Evolutionary conservation across 2,888 invertebrate species (phyloP), one percentile per base, ranked within the genome.

Genomic region (Nemotelus nigrinus): DNA sequence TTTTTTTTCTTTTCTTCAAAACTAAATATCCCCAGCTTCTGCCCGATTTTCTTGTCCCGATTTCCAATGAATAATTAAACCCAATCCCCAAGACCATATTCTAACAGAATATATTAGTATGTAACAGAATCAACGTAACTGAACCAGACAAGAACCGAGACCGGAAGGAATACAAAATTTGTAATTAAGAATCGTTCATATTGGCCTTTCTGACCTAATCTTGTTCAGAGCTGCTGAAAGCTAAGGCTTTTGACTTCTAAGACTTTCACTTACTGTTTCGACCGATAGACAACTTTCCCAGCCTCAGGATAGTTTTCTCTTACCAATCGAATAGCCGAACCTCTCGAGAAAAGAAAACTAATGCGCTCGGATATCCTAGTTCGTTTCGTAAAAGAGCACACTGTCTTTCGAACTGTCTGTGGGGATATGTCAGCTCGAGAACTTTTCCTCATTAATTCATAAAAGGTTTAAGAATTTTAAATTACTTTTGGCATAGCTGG

Each of bases 391-490:
- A 3, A 45, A 65, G 47, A 7, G 45, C n/a, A 10, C 47, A 47
- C 45, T 45, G 6, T 6, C 53, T 47, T 45, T 65, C 47, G 44
- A 44, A 65, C n/a, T 41, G 8, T 65, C 7, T 65, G 45, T 8
- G 47, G 45, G 45, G 45, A 45, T 10, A 47, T 44, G 65, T 65
- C 44, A 65, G 65, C 45, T 65, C 10, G 25, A 45, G 45, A 65
- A 65, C 7, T 65, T 65, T 45, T 65, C 8, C 65, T 65, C 45
- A 65, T 65, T 65, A 65, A 65, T 65, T 65, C 65, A 65, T 65
- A 65, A 65, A 65, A 65, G 65, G 65, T 65, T 65, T 65, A 45
- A 65, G 65, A 65, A 45, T 65, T 65, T 65, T 45, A 65, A 65
- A 65, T 65, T 65, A 65, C 65, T 65, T 65, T 65, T n/a, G 45